A percentile compares a stretch with the other conserved stretches of the same genome.
Conservation (phyloP, 1,140 invertebrate species). For the Glossosoma conforme region DNA sequence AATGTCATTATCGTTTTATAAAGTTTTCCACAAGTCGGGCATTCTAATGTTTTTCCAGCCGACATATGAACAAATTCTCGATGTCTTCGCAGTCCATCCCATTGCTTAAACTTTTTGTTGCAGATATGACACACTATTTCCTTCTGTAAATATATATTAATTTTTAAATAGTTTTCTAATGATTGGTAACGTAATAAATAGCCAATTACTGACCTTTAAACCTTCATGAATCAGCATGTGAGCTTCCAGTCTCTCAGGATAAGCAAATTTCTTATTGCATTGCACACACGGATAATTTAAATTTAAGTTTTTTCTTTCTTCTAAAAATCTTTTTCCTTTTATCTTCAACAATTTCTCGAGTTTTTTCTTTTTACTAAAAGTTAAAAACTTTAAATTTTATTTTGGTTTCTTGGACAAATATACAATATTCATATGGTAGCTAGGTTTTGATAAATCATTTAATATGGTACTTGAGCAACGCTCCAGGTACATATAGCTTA, state of each 20-base stretch:
- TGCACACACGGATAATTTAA: constrained; percentile 35
- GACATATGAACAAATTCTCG: constrained; percentile 35
- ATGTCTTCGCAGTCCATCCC: constrained; percentile 39
- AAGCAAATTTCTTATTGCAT: constrained; percentile 38
- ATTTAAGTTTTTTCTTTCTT: constrained; percentile 20
- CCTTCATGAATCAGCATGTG: constrained; percentile 38
- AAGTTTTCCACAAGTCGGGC: constrained; percentile 39
- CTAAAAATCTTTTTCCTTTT: constrained; percentile 20
- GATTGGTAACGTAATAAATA: background rate
- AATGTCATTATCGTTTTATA: constrained; percentile 37
- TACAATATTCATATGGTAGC: no score
- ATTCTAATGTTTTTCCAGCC: constrained; percentile 35
- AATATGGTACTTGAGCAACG: no score
- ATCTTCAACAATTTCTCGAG: constrained; percentile 5
- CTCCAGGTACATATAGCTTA: no score
- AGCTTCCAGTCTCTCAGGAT: constrained; percentile 34
- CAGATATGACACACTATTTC: constrained; percentile 37
- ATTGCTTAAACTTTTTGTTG: constrained; percentile 39
- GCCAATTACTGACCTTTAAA: constrained; percentile 25
- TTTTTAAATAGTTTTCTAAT: background rate
- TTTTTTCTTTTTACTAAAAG: constrained; percentile 28
- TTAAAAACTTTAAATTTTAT: no score
- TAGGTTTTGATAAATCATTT: no score
- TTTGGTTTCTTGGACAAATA: no score
- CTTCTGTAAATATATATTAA: constrained; percentile 35